Conservation (phyloP, 1,140 invertebrate genomes). For the Bombus waltoni region DNA sequence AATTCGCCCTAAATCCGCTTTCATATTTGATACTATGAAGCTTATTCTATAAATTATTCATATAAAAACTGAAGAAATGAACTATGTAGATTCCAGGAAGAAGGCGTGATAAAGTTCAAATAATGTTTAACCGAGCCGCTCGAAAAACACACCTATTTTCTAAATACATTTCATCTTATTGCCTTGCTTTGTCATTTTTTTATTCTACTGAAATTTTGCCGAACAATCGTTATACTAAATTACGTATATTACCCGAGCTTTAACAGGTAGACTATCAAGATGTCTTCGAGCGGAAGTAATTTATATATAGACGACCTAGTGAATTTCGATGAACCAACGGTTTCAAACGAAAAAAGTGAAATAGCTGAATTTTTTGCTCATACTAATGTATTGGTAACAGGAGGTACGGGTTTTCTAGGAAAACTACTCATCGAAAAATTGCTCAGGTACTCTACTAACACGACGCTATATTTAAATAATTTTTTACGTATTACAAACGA, state of each 20-base stretch:
- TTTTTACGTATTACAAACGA: background rate
- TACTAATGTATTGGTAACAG: constrained; percentile 80
- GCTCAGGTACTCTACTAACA: constrained; percentile 76
- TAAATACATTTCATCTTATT: background rate
- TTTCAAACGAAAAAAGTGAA: constrained; percentile 62
- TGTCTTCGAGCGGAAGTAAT: constrained; percentile 21
- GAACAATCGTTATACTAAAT: background rate
- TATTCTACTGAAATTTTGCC: background rate
- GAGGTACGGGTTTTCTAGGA: constrained; percentile 87
- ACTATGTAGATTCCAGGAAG: background rate
- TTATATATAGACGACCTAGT: constrained; percentile 57
- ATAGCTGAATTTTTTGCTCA: constrained; percentile 72
- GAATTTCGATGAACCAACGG: constrained; percentile 50
- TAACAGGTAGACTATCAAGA: background rate
- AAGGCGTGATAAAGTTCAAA: background rate
- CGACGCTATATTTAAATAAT: background rate
- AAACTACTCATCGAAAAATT: constrained; percentile 88
- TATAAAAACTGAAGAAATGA: background rate
- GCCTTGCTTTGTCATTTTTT: background rate
- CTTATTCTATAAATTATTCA: background rate
- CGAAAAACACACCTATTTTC: background rate
- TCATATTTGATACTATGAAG: background rate
- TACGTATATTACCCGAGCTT: background rate
- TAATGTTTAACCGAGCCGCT: background rate
- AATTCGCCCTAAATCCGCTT: background rate